Percentiles rank a stretch among this genome's conserved stretches.
phyloP scores from a whole-genome alignment of 1,140 invertebrate species.

The Bombyx mori region DNA sequence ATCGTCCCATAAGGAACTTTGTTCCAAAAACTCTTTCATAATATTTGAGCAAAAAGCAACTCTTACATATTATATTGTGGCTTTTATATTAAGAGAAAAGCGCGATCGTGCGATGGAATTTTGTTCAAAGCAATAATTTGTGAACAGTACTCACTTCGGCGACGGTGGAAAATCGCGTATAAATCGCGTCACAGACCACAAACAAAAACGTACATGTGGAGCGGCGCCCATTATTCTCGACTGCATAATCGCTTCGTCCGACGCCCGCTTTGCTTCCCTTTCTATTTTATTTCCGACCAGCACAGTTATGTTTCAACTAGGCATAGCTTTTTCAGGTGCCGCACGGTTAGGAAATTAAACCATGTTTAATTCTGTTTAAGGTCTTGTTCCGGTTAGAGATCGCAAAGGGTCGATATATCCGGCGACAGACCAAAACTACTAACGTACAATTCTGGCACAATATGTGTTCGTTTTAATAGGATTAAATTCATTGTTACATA shows the following conservation, averaged over 20 bases:
- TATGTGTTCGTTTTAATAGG: constrained; percentile 68
- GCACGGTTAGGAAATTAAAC: constrained; percentile 63
- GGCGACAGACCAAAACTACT: constrained; percentile 67
- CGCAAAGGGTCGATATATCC: constrained; percentile 47
- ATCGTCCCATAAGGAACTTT: no score
- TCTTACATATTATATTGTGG: not conserved
- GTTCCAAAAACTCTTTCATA: no score
- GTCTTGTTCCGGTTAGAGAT: constrained; percentile 60
- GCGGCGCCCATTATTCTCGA: constrained; percentile 69
- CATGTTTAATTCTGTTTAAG: constrained; percentile 69
- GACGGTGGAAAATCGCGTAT: constrained; percentile 68
- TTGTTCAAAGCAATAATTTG: constrained; percentile 68
- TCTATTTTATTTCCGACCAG: constrained; percentile 69
- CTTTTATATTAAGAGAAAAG: constrained; percentile 42
- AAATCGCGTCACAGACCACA: constrained; percentile 71
- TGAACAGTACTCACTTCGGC: constrained; percentile 69
- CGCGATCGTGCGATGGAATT: constrained; percentile 50
- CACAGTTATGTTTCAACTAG: constrained; percentile 66
- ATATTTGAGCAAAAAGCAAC: no score
- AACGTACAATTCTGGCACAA: constrained; percentile 64
- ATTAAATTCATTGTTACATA: constrained; percentile 69
- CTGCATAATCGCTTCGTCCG: constrained; percentile 70
- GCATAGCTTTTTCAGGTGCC: constrained; percentile 52
- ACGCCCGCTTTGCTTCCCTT: constrained; percentile 68
- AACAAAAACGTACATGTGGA: constrained; percentile 71